A percentile compares a stretch with the other conserved stretches of the same genome.
Conservation (phyloP, 2,888 invertebrate genomes). For the Coelinius sp. region DNA sequence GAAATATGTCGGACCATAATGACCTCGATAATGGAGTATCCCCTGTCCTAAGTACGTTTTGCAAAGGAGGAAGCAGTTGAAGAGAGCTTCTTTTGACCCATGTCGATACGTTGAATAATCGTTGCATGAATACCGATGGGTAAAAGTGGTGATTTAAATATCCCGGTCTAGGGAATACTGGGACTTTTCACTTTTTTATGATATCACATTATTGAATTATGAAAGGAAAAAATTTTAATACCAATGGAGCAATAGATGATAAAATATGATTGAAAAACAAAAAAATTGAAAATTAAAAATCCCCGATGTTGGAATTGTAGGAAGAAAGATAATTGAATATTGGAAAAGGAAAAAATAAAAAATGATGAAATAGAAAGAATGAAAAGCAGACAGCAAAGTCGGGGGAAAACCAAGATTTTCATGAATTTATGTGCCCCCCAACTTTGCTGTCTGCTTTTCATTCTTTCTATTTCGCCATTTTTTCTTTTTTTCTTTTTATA, state of each 20-base stretch:
- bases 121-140: slow-evolving; percentile 16
- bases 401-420: too few relatives aligned
- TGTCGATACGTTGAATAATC: slow-evolving; percentile 22
- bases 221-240: not conserved
- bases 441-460: too few relatives aligned
- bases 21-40: slow-evolving; percentile 61
- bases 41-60: slow-evolving; percentile 10
- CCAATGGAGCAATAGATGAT: not conserved
- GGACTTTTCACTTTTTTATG: not conserved
- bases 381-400: too few relatives aligned
- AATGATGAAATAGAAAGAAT: too few relatives aligned
- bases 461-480: too few relatives aligned
- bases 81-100: slow-evolving; percentile 21
- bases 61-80: slow-evolving; percentile 45
- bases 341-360: too few relatives aligned
- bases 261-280: too few relatives aligned
- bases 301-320: too few relatives aligned
- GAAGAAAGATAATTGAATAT: too few relatives aligned
- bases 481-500: too few relatives aligned
- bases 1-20: slow-evolving; percentile 67
- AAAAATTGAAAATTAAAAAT: too few relatives aligned
- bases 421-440: too few relatives aligned
- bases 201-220: not conserved
- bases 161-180: not conserved
- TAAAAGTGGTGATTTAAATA: slow-evolving; percentile 6